Percentiles rank a stretch among this genome's conserved stretches.
Evolutionary conservation across 2,888 invertebrate species (phyloP).

Genomic region (Monochamus alternatus): DNA sequence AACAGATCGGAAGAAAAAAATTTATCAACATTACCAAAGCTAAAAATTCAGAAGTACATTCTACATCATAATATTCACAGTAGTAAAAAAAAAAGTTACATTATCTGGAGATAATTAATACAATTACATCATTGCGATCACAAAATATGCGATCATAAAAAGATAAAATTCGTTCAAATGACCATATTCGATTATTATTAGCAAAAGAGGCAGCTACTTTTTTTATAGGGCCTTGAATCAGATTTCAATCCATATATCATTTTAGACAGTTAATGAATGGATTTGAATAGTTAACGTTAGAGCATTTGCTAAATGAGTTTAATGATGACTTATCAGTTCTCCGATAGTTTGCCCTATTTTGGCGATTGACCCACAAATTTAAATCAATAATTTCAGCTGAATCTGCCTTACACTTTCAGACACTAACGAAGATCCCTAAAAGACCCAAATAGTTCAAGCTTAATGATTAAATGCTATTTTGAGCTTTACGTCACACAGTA

Average conservation of each 20-base stretch:
- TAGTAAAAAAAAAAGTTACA: too few species aligned
- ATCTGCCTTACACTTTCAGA: not conserved
- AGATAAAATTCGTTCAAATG: not conserved
- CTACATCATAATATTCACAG: too few species aligned
- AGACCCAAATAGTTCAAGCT: not conserved
- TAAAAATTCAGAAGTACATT: too few species aligned
- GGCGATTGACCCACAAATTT: constrained; percentile 16
- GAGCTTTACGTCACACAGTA: too few species aligned
- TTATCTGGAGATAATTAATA: too few species aligned
- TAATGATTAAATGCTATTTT: not conserved
- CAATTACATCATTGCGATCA: too few species aligned
- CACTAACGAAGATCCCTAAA: constrained; percentile 5
- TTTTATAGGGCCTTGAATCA: not conserved
- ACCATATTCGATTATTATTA: not conserved
- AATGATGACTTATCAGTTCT: constrained; percentile 12
- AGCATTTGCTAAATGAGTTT: constrained; percentile 10
- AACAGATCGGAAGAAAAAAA: too few species aligned
- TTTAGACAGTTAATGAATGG: not conserved
- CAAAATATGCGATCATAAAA: not conserved
- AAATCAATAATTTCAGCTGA: constrained; percentile 12
- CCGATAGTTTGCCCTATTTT: constrained; percentile 13
- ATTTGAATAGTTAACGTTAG: not conserved
- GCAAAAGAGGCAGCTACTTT: not conserved
- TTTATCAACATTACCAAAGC: too few species aligned
- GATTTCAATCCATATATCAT: constrained; percentile 2